Percentiles rank a stretch among this genome's conserved stretches.
Conservation (phyloP, 2,888 invertebrate genomes). For the Limnephilus lunatus region DNA sequence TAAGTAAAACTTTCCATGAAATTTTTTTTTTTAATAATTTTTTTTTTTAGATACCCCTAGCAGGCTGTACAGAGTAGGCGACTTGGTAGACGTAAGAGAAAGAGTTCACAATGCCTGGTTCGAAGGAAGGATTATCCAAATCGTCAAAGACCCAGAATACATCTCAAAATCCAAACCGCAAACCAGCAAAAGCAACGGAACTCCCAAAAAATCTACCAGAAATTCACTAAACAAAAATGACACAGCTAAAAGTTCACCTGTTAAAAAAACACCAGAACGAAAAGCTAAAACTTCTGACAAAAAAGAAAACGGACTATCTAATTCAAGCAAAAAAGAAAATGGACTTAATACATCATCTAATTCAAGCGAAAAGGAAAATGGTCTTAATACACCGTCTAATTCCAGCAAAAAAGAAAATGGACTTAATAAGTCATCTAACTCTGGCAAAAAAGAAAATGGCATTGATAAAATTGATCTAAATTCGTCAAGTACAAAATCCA, state of each 20-base stretch:
- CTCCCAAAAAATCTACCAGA: conserved; percentile 65
- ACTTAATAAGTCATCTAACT: background rate
- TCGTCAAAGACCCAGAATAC: conserved; percentile 72
- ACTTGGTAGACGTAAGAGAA: conserved; percentile 82
- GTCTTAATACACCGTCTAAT: background rate
- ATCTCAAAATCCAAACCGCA: conserved; percentile 18
- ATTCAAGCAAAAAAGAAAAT: conserved; percentile 19
- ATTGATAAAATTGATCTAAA: background rate
- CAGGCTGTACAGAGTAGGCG: conserved; percentile 78
- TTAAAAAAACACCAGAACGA: conserved; percentile 30
- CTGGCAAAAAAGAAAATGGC: conserved; percentile 14
- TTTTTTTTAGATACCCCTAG: conserved; percentile 72
- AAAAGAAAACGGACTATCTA: conserved; percentile 4
- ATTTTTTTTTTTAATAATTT: conserved; percentile 30
- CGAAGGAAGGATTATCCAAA: conserved; percentile 81
- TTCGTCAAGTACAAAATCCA: conserved; percentile 47
- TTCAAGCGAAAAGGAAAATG: background rate
- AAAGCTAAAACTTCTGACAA: conserved; percentile 11
- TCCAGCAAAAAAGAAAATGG: background rate
- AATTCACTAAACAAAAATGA: conserved; percentile 66
- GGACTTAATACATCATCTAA: background rate
- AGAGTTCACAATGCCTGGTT: conserved; percentile 84
- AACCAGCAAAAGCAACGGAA: conserved; percentile 22
- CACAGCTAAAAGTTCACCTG: conserved; percentile 66
- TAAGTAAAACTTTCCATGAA: too few relatives aligned